Base-by-base conservation (phyloP, 2,113 vertebrate genomes). In the Pleuronectes platessa region DNA sequence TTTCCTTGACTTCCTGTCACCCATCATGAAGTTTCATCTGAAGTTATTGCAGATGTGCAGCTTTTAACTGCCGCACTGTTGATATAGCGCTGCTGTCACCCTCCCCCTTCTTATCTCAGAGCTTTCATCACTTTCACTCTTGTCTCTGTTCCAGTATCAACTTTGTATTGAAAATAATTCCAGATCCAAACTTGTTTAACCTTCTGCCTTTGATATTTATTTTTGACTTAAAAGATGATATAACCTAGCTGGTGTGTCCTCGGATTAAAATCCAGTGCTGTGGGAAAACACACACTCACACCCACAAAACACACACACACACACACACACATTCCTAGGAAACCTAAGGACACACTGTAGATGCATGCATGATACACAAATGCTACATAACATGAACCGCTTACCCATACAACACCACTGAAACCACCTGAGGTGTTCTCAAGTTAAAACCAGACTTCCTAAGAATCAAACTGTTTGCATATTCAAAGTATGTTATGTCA, bases 191-290 rank as follows among this genome's bases (percentile, higher is more conserved):
- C 61, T 45, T 37, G 37, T 76, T 72, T 61, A 60, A 75, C 71
- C 53, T 86, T 72, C 64, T 49, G 42, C 64, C 14, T 54, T 8
- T 49, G 24, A 12, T 15, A 3, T 74, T 18, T 26, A 10, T 58
- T 53, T 17, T 23, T 26, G 21, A n/a, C 54, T n/a, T 47, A 49
- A 37, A 51, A 24, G 35, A 58, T 55, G 24, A 40, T 55, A 0
- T 65, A 68, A 78, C 67, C 26, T 18, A 68, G 13, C 35, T 53
- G 40, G 40, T 11, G 8, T 23, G 12, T 14, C 61, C 58, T 79
- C 64, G 23, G 72, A 78, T 65, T 70, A n/a, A 63, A 71, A 83
- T 59, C 37, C 68, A 82, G 24, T 63, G 72, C 67, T 80, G 10
- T 54, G 15, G 15, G 21, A 49, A 85, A 73, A 79, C 58, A 66